Evolutionary conservation across 2,113 vertebrate species (phyloP), one percentile per base, ranked within the genome.

Genomic region (Lycocorax pyrrhopterus): DNA sequence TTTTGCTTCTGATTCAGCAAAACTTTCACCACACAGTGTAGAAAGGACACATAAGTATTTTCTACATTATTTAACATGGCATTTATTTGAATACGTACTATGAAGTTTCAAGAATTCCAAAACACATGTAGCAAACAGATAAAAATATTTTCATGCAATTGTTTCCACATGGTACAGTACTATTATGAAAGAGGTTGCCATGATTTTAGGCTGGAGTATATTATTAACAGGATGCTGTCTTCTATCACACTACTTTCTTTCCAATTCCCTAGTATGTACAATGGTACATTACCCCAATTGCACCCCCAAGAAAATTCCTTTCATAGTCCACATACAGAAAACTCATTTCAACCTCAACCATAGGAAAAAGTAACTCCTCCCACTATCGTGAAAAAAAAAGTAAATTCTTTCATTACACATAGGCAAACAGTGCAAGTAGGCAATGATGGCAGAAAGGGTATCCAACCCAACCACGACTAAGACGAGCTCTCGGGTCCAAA

Each of bases 1-100:
- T 95, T 95, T 89, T 92, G 39, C 47, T 93, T 76, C 75, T 88
- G 84, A 90, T 96, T 95, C 94, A 94, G 91, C 78, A 96, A 55
- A 93, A 92, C 29, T 68, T 87, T 46, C 49, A 74, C 79, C 56
- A 62, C 53, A 39, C 8, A 11, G 22, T 1, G 2, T 44, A 60
- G 41, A 83, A 85, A 94, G 73, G 51, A 83, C 46, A 72, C 12
- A 21, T 16, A 95, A 89, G 20, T 66, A 63, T 88, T 62, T 80
- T 78, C 66, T 72, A 49, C 1, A 1, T 46, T 81, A 64, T 76
- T 89, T 60, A 88, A 67, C 32, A 56, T 4, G 19, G 22, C n/a
- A 33, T 53, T 92, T 82, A 60, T 74, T 72, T 80, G 26, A 85
- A 15, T 59, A 33, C 2, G 10, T 47, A 60, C 29, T 53, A 27